A percentile compares a stretch with the other conserved stretches of the same genome.
These are phyloP conservation scores for Drosophila asahinai DNA, from an alignment of 1,140 invertebrate species.

Conservation along the genomic window DNA sequence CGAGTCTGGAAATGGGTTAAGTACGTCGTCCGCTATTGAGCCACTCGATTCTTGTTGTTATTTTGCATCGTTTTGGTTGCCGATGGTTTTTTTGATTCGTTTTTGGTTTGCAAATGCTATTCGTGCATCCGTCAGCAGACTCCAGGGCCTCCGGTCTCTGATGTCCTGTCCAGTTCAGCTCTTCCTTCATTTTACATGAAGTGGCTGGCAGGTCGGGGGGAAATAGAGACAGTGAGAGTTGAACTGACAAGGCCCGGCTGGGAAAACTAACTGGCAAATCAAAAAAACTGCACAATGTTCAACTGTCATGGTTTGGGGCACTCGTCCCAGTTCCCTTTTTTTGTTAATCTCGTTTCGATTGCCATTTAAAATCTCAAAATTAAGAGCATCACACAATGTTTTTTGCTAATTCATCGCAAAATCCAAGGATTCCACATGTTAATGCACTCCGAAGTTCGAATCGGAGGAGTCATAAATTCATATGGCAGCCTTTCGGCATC, in stretches of 20 bases:
- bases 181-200: slow-evolving; percentile 55
- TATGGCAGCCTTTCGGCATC: background rate
- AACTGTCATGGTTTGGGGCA: slow-evolving; percentile 22
- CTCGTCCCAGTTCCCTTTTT: background rate
- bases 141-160: slow-evolving; percentile 25
- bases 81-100: slow-evolving; percentile 1
- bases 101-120: slow-evolving; percentile 23
- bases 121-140: slow-evolving; percentile 55
- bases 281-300: slow-evolving; percentile 17
- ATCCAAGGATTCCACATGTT: background rate
- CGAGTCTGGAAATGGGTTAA: slow-evolving; percentile 57
- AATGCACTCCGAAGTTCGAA: background rate
- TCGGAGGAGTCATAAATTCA: slow-evolving; percentile 11
- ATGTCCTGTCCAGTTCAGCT: slow-evolving; percentile 48
- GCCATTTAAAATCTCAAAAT: slow-evolving; percentile 7
- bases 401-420: slow-evolving; percentile 13
- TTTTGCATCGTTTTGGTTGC: slow-evolving; percentile 22
- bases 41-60: slow-evolving; percentile 39
- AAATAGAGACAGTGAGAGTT: slow-evolving; percentile 12
- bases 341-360: slow-evolving; percentile 7
- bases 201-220: slow-evolving; percentile 26
- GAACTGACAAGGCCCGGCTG: background rate
- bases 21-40: slow-evolving; percentile 52
- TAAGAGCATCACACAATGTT: background rate
- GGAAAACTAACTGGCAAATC: slow-evolving; percentile 26